Evolutionary conservation across 1,140 invertebrate species (phyloP), one percentile per base, ranked within the genome.

Genomic region (Drosophila lowei): DNA sequence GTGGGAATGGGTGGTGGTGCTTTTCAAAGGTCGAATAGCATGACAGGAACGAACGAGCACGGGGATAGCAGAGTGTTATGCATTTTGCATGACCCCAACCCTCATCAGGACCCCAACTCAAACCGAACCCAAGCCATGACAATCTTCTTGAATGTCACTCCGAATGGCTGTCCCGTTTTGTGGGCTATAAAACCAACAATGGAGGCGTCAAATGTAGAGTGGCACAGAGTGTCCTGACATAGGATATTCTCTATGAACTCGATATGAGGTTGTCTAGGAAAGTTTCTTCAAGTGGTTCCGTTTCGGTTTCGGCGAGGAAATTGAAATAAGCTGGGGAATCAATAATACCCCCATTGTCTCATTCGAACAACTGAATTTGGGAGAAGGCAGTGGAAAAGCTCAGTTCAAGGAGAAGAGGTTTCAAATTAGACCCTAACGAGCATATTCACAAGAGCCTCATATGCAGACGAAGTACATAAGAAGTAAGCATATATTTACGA

Each of bases 91-190:
- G 44, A 58, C 44, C 55, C 55, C 23, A 63, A 11, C 25, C 38
- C 15, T 30, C 11, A 28, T n/a, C 6, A 42, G 5, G 65, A 65
- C 72, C 58, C 77, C 48, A 23, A 42, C 65, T 55, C 62, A 67
- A 67, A 49, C 30, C 30, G 8, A 30, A 30, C 30, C 30, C 30
- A 30, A 30, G 30, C 63, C 75, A 59, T 72, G 67, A 55, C 70
- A 78, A 68, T 78, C 47, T 56, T 62, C 63, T 80, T 65, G 74
- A 76, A 74, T 80, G 72, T 62, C 72, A 67, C 34, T 49, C 25
- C 21, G 63, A 34, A 67, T 68, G 25, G 44, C 62, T 46, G 63
- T 66, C 77, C 21, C 44, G 30, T 53, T 76, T 65, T 79, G 55
- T 74, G 58, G 72, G 72, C 49, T 63, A 77, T 63, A 72, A 64